A percentile compares a stretch with the other conserved stretches of the same genome.
phyloP scores from a whole-genome alignment of 2,888 invertebrate species.

The Lypha dubia region DNA sequence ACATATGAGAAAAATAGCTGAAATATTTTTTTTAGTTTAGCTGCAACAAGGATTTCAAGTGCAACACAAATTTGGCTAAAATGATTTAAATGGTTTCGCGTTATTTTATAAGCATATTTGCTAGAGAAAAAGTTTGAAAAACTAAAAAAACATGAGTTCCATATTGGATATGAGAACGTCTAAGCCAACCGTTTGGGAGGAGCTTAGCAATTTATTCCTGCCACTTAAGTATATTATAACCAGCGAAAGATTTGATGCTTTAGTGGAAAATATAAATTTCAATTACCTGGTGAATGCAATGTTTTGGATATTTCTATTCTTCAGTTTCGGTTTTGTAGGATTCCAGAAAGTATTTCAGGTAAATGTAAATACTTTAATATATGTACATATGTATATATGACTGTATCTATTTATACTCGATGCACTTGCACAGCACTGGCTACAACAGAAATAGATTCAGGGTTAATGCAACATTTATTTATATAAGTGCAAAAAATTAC shows the following conservation, averaged over 20 bases:
- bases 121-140: constrained; percentile 1
- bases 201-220: constrained; percentile 82
- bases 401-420: constrained; percentile 12
- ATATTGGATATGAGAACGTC: constrained; percentile 82
- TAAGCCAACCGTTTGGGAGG: constrained; percentile 81
- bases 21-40: constrained; percentile 19
- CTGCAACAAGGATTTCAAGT: constrained; percentile 37
- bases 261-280: constrained; percentile 81
- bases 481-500: constrained; percentile 39
- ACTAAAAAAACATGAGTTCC: constrained; percentile 79
- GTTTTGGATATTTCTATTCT: constrained; percentile 82
- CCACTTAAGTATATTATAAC: constrained; percentile 82
- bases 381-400: no score
- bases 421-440: constrained; percentile 23
- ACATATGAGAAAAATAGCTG: constrained; percentile 23
- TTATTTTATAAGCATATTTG: background rate
- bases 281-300: constrained; percentile 81
- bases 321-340: constrained; percentile 79
- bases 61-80: constrained; percentile 11
- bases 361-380: constrained; percentile 64
- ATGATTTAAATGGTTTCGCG: constrained; percentile 9
- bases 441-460: constrained; percentile 67
- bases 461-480: constrained; percentile 41
- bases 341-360: constrained; percentile 82
- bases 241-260: constrained; percentile 79